Percentiles rank a stretch among this genome's conserved stretches.
Conservation (phyloP, 2,797 vertebrate genomes). For the Cuculus canorus region DNA sequence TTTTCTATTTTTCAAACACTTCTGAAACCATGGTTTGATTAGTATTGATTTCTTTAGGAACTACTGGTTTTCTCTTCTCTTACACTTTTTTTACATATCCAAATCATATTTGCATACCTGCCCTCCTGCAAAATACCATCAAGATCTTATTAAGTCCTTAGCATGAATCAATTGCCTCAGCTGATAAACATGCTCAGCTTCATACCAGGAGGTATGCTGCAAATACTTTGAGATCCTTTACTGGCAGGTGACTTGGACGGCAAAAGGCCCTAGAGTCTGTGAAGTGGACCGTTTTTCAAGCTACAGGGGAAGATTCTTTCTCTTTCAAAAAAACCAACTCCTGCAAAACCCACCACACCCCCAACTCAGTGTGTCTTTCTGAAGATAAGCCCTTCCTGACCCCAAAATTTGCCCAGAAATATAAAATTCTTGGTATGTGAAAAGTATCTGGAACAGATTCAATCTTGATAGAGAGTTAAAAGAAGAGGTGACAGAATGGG, state of each 20-base stretch:
- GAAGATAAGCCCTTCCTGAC: neutral
- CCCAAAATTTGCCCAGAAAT: neutral
- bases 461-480: neutral
- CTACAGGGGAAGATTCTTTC: neutral
- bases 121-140: neutral
- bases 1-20: neutral
- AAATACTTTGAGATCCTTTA: neutral
- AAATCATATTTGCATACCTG: neutral
- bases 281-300: neutral
- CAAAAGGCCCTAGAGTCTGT: neutral
- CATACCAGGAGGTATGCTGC: neutral
- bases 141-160: neutral
- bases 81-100: neutral
- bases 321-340: neutral
- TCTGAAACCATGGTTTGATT: neutral
- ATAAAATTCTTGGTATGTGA: neutral
- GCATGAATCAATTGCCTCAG: neutral
- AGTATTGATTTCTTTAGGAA: neutral
- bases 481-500: neutral
- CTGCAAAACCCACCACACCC: neutral
- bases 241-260: neutral
- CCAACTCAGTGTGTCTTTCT: neutral
- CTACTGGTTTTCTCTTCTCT: neutral
- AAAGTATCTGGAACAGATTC: neutral
- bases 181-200: neutral